phyloP scores from a whole-genome alignment of 2,797 vertebrate genomes.

The Sebastes glaucus region DNA sequence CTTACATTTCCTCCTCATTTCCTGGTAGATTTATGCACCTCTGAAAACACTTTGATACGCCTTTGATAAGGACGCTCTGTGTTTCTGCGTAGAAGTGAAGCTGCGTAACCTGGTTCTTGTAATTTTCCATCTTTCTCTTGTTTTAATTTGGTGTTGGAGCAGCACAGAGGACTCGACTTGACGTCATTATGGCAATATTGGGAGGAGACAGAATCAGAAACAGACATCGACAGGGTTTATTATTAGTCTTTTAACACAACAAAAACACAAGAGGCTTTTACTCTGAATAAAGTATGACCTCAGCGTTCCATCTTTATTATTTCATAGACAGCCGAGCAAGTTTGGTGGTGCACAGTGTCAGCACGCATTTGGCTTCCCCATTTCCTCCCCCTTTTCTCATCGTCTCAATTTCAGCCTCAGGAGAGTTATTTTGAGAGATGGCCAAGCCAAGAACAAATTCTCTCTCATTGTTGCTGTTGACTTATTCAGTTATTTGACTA shows the following conservation, averaged over 20 bases:
- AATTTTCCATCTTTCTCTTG: background rate
- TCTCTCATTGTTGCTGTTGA: conserved; percentile 75
- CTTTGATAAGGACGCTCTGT: background rate
- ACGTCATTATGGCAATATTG: background rate
- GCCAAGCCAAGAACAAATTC: conserved; percentile 70
- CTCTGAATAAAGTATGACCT: conserved; percentile 80
- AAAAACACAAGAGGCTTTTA: conserved; percentile 67
- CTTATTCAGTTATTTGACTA: conserved; percentile 81
- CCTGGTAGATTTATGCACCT: conserved; percentile 19
- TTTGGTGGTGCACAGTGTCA: conserved; percentile 53
- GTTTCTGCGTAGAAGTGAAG: background rate
- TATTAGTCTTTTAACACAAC: conserved; percentile 56
- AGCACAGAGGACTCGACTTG: background rate
- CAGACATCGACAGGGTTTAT: conserved; percentile 52
- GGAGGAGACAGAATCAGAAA: conserved; percentile 28
- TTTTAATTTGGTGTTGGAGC: conserved; percentile 16
- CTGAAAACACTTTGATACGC: conserved; percentile 3
- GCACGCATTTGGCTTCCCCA: conserved; percentile 59
- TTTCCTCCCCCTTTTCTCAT: conserved; percentile 66
- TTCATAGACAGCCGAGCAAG: conserved; percentile 66
- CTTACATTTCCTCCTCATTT: conserved; percentile 24
- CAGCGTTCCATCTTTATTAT: conserved; percentile 73
- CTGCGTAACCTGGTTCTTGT: background rate
- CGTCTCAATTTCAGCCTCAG: conserved; percentile 78
- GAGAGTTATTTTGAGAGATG: conserved; percentile 79